Conservation (phyloP, 2,888 invertebrate species). For the Nomada goodeniana region DNA sequence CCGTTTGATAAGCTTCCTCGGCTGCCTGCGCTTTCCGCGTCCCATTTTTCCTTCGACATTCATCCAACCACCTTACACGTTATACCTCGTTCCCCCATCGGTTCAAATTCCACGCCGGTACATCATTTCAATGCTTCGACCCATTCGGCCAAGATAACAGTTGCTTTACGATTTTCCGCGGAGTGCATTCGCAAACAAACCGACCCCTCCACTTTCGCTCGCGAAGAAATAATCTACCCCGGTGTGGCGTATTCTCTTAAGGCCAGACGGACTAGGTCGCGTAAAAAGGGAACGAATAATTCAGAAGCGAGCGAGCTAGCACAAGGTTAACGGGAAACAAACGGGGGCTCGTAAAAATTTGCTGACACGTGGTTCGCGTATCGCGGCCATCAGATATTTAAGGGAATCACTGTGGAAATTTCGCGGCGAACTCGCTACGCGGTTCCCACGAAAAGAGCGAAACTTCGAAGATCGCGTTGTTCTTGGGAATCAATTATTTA, state of each 20-base stretch:
- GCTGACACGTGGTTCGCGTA: slow-evolving; percentile 1
- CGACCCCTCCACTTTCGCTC: too few relatives aligned
- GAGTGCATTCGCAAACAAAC: too few relatives aligned
- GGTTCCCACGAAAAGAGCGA: slow-evolving; percentile 24
- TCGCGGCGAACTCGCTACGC: background rate
- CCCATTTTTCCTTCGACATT: slow-evolving; percentile 31
- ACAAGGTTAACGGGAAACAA: background rate
- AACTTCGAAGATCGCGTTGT: slow-evolving; percentile 53
- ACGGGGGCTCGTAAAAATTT: slow-evolving; percentile 11
- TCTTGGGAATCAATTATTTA: slow-evolving; percentile 68
- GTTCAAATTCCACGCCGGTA: slow-evolving; percentile 64
- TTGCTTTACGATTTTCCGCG: too few relatives aligned
- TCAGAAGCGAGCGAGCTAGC: background rate
- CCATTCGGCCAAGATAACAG: too few relatives aligned
- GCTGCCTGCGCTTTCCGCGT: slow-evolving; percentile 29
- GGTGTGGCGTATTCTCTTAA: too few relatives aligned
- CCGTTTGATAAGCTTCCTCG: slow-evolving; percentile 74
- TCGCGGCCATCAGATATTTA: slow-evolving; percentile 17
- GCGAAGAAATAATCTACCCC: too few relatives aligned
- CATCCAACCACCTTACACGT: slow-evolving; percentile 16
- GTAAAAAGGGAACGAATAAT: background rate
- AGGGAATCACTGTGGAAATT: slow-evolving; percentile 21
- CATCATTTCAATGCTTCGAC: slow-evolving; percentile 52
- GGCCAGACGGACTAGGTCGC: too few relatives aligned
- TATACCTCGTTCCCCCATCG: slow-evolving; percentile 33